Evolutionary conservation across 2,113 vertebrate species (phyloP).

Genomic region (Prunella fulvescens): DNA sequence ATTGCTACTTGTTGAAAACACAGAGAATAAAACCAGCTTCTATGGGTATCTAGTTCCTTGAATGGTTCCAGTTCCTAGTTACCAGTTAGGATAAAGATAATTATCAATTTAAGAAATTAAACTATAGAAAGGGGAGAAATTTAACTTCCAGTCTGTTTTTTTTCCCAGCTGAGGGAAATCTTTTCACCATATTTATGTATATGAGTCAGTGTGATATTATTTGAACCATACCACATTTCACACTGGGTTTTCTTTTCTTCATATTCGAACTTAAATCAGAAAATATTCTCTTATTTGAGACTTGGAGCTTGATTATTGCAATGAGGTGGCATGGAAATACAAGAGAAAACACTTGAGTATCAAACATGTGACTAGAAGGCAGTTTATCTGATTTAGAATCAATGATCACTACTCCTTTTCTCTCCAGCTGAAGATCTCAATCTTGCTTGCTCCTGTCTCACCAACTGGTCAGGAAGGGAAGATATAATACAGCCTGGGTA

Average conservation of each 20-base stretch:
- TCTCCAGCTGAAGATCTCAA: not conserved
- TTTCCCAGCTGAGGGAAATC: not conserved
- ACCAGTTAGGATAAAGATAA: not conserved
- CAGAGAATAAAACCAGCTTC: not conserved
- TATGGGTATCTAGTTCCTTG: not conserved
- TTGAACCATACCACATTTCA: not conserved
- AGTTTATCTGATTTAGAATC: not conserved
- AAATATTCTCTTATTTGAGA: not conserved
- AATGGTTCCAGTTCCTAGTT: not conserved
- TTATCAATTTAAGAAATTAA: not conserved
- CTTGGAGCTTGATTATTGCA: not conserved
- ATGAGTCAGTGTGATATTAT: not conserved
- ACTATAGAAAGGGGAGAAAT: not conserved
- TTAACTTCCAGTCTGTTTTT: not conserved
- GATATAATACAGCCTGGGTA: not conserved
- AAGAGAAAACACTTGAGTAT: not conserved
- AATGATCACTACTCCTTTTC: not conserved
- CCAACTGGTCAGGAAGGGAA: not conserved
- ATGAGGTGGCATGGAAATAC: not conserved
- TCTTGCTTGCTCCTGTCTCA: not conserved
- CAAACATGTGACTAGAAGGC: not conserved
- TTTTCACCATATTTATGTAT: not conserved
- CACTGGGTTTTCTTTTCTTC: not conserved
- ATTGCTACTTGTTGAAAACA: not conserved
- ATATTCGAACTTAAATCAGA: not conserved